Evolutionary conservation across 2,113 vertebrate genomes (phyloP).

Genomic region (Mustela nigripes): DNA sequence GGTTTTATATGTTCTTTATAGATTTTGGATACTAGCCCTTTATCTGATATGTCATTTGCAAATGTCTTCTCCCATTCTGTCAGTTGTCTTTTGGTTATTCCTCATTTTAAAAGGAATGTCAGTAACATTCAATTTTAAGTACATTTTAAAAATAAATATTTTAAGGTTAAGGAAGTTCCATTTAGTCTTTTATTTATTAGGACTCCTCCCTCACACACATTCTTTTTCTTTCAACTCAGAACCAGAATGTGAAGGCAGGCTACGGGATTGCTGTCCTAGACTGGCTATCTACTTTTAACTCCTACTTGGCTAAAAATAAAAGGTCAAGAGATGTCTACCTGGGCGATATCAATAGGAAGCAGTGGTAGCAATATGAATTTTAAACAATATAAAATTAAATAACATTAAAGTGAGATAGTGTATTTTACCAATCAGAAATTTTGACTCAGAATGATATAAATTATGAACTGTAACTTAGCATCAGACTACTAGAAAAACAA

Average conservation of each 20-base stretch:
- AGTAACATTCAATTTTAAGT: not conserved
- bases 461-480: not conserved
- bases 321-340: not conserved
- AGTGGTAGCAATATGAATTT: not conserved
- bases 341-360: not conserved
- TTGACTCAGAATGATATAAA: not conserved
- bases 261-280: too few species aligned
- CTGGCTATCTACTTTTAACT: not conserved
- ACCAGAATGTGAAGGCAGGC: not conserved
- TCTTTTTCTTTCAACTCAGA: not conserved
- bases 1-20: too few species aligned
- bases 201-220: not conserved
- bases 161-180: not conserved
- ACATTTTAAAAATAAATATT: not conserved
- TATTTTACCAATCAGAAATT: not conserved
- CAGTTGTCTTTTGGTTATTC: not conserved
- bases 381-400: not conserved
- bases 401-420: not conserved
- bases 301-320: not conserved
- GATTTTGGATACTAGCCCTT: too few species aligned
- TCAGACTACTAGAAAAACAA: constrained; percentile 31
- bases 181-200: not conserved
- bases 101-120: not conserved
- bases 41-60: too few species aligned
- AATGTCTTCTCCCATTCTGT: too few species aligned